A percentile compares a stretch with the other conserved stretches of the same genome.
Conservation (phyloP, 2,888 invertebrate species). For the Drosophila bunnanda region DNA sequence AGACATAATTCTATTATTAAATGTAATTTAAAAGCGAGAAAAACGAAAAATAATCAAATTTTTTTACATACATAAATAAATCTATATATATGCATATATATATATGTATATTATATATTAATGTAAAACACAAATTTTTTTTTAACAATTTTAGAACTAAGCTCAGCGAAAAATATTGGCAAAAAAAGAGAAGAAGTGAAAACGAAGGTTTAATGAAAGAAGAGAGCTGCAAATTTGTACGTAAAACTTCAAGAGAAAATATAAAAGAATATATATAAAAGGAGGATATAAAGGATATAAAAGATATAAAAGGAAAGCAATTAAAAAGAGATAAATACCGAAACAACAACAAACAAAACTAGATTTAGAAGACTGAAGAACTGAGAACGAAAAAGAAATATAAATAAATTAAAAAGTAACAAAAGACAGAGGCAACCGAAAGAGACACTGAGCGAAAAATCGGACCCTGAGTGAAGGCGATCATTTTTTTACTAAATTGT, state of each 20-base stretch:
- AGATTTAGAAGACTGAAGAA: conserved; percentile 79
- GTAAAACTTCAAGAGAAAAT: conserved; percentile 65
- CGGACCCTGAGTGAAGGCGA: conserved; percentile 13
- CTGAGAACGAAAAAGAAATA: conserved; percentile 53
- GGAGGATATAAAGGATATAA: conserved; percentile 1
- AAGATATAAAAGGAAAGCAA: conserved; percentile 47
- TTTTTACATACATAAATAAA: conserved; percentile 77
- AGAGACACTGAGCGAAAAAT: conserved; percentile 23
- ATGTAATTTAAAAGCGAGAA: conserved; percentile 62
- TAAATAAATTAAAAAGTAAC: conserved; percentile 1
- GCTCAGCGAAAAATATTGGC: conserved; percentile 35
- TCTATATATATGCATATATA: conserved; percentile 1
- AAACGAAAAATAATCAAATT: conserved; percentile 72
- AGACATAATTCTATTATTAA: conserved; percentile 71
- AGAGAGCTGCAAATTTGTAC: conserved; percentile 66
- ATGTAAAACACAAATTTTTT: conserved; percentile 73
- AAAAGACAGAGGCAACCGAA: conserved; percentile 39
- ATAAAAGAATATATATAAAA: conserved; percentile 8
- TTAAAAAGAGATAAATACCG: conserved; percentile 51
- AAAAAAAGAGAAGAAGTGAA: conserved; percentile 1
- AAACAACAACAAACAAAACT: conserved; percentile 60
- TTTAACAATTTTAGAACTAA: conserved; percentile 54
- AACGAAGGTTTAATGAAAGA: neutral
- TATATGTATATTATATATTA: conserved; percentile 44
- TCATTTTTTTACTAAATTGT: conserved; percentile 53